Base-by-base conservation (phyloP, 2,113 vertebrate species). In the Nibea coibor region DNA sequence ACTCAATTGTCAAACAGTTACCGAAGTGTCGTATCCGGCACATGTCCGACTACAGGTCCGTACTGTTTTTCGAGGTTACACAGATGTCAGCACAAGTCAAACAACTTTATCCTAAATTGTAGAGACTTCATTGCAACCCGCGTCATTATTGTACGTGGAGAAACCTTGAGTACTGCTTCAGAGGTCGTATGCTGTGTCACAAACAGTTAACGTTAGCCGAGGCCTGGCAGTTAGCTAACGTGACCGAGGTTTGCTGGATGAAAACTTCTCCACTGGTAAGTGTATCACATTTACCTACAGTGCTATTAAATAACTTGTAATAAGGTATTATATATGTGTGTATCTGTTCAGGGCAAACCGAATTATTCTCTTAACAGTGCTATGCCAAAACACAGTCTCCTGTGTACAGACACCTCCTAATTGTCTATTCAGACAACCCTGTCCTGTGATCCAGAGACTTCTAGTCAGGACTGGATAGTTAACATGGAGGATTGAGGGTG, bases 211-310 rank as follows among this genome's bases (percentile, higher is more conserved):
- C n/a, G 28, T 56, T 69, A 78, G 54, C 72, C 7, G 6, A 71
- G n/a, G 72, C 62, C 81, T 72, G 59, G 71, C 82, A 45, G 19
- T 20, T 16, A 43, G 59, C 84, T 78, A 72, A 65, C 45, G 47
- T 68, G 67, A 67, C 28, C 5, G 17, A 50, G 10, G 45, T 43
- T 70, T 75, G 35, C 61, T 57, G 56, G 56, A 31, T 72, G 12
- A 56, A 74, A 72, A 1, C 1, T 11, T 84, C 22, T 56, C 3
- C 5, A 63, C 78, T 56, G 86, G 89, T 91, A 77, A 89, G 76
- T 1, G 0, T 5, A 4, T 42, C 9, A 28, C 24, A 5, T 28
- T 57, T 35, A 42, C 24, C 11, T 22, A 35, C 17, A 12, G 4
- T 56, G 59, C 28, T 43, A 22, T n/a, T 3, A 39, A 42, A 59